These are phyloP conservation scores for Autographa pulchrina DNA, from an alignment of 2,888 invertebrate genomes.

Conservation along the genomic window DNA sequence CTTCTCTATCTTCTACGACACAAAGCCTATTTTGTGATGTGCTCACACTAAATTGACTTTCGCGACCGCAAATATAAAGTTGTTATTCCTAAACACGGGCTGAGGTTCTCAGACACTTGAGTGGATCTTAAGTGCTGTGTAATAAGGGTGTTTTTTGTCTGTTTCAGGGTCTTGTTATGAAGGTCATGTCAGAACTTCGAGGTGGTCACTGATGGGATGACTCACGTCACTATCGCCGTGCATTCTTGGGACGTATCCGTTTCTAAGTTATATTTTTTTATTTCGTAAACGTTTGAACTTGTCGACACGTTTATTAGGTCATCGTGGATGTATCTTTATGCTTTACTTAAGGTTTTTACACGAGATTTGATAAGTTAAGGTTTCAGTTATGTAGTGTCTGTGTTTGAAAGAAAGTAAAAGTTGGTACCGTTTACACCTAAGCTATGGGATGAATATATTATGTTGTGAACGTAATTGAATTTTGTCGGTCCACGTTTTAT, in stretches of 20 bases:
- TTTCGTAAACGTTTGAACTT: slow-evolving; percentile 72
- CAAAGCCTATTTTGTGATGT: slow-evolving; percentile 54
- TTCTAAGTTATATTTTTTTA: slow-evolving; percentile 74
- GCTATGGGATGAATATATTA: not conserved
- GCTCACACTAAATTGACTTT: slow-evolving; percentile 60
- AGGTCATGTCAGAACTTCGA: slow-evolving; percentile 72
- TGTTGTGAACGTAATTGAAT: not conserved
- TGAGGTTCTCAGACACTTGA: slow-evolving; percentile 55
- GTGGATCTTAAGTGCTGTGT: slow-evolving; percentile 54
- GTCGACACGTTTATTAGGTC: slow-evolving; percentile 74
- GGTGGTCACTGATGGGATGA: slow-evolving; percentile 85
- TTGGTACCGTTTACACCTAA: not conserved
- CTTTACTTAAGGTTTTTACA: slow-evolving; percentile 17
- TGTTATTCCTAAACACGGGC: slow-evolving; percentile 67
- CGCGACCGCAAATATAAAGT: slow-evolving; percentile 65
- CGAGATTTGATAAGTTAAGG: slow-evolving; percentile 9
- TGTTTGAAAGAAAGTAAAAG: not conserved
- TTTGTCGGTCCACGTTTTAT: not conserved
- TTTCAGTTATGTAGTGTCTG: slow-evolving; percentile 6
- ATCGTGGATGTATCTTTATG: slow-evolving; percentile 50
- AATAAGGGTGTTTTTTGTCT: slow-evolving; percentile 63
- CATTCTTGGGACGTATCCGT: slow-evolving; percentile 86
- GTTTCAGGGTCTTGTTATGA: slow-evolving; percentile 48
- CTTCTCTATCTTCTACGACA: slow-evolving; percentile 24
- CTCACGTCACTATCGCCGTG: slow-evolving; percentile 80